These are phyloP conservation scores for Myiotriccus ornatus DNA, from an alignment of 2,797 vertebrate genomes.

Conservation along the genomic window DNA sequence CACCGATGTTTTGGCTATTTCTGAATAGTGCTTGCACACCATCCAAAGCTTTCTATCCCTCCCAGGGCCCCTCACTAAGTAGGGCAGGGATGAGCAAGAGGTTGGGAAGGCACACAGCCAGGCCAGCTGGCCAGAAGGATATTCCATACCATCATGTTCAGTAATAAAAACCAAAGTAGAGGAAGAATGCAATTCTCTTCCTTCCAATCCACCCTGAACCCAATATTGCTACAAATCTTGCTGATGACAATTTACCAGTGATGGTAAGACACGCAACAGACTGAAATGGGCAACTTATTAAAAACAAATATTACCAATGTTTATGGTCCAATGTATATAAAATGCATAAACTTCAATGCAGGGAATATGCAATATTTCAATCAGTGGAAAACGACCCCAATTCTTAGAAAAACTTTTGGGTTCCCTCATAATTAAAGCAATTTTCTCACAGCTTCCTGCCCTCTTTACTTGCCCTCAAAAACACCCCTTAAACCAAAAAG, in stretches of 20 bases:
- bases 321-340: neutral
- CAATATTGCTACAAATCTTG: neutral
- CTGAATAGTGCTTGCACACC: neutral
- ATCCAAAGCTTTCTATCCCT: neutral
- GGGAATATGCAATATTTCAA: neutral
- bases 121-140: neutral
- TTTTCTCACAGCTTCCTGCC: neutral
- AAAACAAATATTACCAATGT: neutral
- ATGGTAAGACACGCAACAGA: neutral
- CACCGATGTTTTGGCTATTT: neutral
- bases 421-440: neutral
- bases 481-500: too few species aligned
- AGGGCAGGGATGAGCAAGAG: neutral
- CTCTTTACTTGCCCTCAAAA: neutral
- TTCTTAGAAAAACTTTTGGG: neutral
- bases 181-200: neutral
- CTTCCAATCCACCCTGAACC: neutral
- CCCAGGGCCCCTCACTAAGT: neutral
- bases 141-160: neutral
- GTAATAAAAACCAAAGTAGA: neutral
- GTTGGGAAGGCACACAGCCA: neutral
- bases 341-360: neutral
- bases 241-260: neutral
- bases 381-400: neutral
- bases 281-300: neutral